Base-by-base conservation (phyloP, 2,113 vertebrate species). In the Pachypanchax playfairii region DNA sequence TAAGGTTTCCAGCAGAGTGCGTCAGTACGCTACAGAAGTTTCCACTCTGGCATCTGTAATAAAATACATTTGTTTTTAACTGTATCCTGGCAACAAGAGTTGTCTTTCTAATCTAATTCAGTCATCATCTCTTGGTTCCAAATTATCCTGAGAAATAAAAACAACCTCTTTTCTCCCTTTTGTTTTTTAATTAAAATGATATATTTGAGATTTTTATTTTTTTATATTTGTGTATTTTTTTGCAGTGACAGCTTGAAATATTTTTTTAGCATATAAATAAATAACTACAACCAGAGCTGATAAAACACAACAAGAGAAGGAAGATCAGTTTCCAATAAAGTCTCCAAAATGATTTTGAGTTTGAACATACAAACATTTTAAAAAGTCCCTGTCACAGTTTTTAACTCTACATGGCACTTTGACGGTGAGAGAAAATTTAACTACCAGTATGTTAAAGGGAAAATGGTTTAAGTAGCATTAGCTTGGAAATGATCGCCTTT, bases 1-100 rank as follows among this genome's bases (percentile, higher is more conserved):
- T 6, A 22, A 46, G 5, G 24, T 61, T 26, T 73, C 79, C 85
- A 88, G 53, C 13, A 84, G 85, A 77, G 85, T 1, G 80, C 58
- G 36, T 21, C 51, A 36, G 56, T 22, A 49, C 76, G 44, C 73
- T 31, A 14, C 22, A 15, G n/a, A 79, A 44, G 12, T 8, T 1
- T 39, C 22, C 29, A 24, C 1, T 18, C n/a, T 4, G 13, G 25
- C 6, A 5, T 38, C 21, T 49, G 6, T 33, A 13, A 38, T 13
- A 18, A 36, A 9, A 38, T 52, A 55, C 18, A 35, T 49, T 4
- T 22, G 20, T 60, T 13, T 31, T 2, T 4, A 43, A 4, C 33
- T 39, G 14, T 6, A 28, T 0, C 36, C 7, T 10, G 20, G 4
- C 15, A 15, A 26, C 4, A 56, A 44, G 9, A 35, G 11, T 12